Evolutionary conservation across 2,797 vertebrate species (phyloP), one percentile per base, ranked within the genome.

Genomic region (Xenops minutus): DNA sequence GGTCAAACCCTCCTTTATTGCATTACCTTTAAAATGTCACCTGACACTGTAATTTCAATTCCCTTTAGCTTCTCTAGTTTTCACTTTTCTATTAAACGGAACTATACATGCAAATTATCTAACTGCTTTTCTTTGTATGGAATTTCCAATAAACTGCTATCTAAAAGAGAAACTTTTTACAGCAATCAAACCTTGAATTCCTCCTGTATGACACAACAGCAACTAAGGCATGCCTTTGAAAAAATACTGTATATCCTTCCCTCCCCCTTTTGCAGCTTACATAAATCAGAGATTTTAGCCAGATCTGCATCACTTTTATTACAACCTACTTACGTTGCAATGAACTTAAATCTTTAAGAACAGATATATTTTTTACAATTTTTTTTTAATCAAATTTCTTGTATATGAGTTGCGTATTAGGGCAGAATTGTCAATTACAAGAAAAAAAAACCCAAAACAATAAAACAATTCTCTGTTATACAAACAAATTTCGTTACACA

Each of bases 21-120:
- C 43, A 68, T 88, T 89, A 96, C 77, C 78, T 97, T 91, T 89
- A 81, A 96, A 89, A 61, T 12, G 49, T 76, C 93, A 97, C 95
- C 84, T 93, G 89, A 94, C 84, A 78, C 56, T 62, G 39, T 41
- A 77, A 93, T 95, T 97, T 97, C 91, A 92, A 92, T 91, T 94
- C 84, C 92, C 12, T 56, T 95, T 73, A 83, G 14, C 66, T 95
- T 68, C 72, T 89, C 75, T 41, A 56, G 37, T 56, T 96, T 84
- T 97, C 39, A 77, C n/a, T 84, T 66, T 80, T 61, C 52, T 91
- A 85, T 78, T 76, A 87, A 95, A 96, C 55, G 88, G 92, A 97
- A 85, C 73, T 94, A 82, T 48, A 88, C 34, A 88, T 95, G 95
- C 95, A 97, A 97, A 97, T 96, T 85, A 94, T 29, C 32, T 37